A percentile compares a stretch with the other conserved stretches of the same genome.
Conservation (phyloP, 2,888 invertebrate genomes). For the Malthinus seriepunctatus region DNA sequence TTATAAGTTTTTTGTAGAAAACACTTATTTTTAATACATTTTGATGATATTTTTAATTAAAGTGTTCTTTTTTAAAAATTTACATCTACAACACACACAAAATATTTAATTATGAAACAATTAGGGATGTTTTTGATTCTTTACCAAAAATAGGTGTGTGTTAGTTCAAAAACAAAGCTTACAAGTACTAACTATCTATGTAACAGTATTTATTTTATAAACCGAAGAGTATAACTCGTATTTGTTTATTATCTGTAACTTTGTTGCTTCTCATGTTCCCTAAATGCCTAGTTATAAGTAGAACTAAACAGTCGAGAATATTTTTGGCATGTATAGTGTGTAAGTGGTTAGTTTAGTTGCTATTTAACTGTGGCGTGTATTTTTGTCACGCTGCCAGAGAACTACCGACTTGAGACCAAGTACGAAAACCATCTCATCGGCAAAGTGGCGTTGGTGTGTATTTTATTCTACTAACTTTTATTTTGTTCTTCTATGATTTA, state of each 20-base stretch:
- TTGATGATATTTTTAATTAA: too few relatives aligned
- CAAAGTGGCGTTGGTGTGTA: conserved; percentile 93
- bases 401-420: conserved; percentile 95
- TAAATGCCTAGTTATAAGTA: background rate
- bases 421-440: conserved; percentile 98
- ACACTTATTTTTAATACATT: too few relatives aligned
- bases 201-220: background rate
- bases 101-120: too few relatives aligned
- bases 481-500: background rate
- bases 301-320: background rate
- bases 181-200: background rate
- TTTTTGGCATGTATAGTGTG: conserved; percentile 14
- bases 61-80: too few relatives aligned
- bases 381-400: conserved; percentile 73
- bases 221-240: background rate
- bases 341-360: conserved; percentile 18
- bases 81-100: too few relatives aligned
- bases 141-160: too few relatives aligned
- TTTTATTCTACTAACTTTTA: conserved; percentile 37
- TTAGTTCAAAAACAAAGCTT: too few relatives aligned
- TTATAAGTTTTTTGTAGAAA: too few relatives aligned
- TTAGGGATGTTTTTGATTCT: too few relatives aligned
- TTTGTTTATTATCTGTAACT: background rate
- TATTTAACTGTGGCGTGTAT: conserved; percentile 36
- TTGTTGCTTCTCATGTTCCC: background rate